Evolutionary conservation across 2,888 invertebrate genomes (phyloP).

Genomic region (Synergus umbraculus): DNA sequence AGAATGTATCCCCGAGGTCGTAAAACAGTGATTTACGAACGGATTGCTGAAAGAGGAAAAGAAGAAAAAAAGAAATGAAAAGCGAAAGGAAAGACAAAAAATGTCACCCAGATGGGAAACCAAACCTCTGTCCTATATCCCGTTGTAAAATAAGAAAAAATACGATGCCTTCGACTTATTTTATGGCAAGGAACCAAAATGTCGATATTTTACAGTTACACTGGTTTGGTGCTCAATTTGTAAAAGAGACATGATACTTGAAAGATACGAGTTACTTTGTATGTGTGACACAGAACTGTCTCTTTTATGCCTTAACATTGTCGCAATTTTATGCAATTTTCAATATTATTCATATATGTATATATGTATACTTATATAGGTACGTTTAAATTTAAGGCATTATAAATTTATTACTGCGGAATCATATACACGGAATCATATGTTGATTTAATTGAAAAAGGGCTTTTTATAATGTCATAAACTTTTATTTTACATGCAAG

Average conservation of each 20-base stretch:
- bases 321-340: neutral
- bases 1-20: slow-evolving; percentile 49
- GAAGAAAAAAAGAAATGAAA: slow-evolving; percentile 35
- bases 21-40: slow-evolving; percentile 62
- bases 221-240: neutral
- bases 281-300: neutral
- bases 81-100: slow-evolving; percentile 50
- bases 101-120: slow-evolving; percentile 47
- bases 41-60: slow-evolving; percentile 46
- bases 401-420: neutral
- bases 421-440: slow-evolving; percentile 12
- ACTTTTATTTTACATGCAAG: too few species aligned
- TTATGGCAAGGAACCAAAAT: slow-evolving; percentile 15
- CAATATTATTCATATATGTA: too few species aligned
- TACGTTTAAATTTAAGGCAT: slow-evolving; percentile 14
- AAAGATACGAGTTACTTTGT: slow-evolving; percentile 8
- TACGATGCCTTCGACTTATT: neutral
- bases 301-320: slow-evolving; percentile 6
- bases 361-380: too few species aligned
- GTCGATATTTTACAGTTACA: slow-evolving; percentile 13
- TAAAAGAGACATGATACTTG: neutral
- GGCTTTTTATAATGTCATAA: too few species aligned
- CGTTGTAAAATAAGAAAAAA: slow-evolving; percentile 3
- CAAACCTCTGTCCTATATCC: slow-evolving; percentile 35
- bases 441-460: neutral